phyloP scores from a whole-genome alignment of 2,888 invertebrate genomes.

The Cheilosia soror region DNA sequence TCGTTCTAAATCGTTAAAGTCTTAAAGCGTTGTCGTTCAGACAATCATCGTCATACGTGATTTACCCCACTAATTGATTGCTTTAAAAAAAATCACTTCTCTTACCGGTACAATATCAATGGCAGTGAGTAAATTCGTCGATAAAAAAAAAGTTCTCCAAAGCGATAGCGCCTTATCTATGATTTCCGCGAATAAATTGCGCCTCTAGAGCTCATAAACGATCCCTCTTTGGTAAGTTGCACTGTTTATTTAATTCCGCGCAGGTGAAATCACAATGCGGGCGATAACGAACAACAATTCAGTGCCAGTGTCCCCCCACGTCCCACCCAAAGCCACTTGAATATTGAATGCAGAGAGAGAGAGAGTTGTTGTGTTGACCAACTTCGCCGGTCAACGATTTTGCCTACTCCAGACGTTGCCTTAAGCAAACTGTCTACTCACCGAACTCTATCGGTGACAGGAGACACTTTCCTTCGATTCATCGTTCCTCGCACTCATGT shows the following conservation, averaged over 20 bases:
- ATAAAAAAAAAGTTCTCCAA: slow-evolving; percentile 6
- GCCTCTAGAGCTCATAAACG: slow-evolving; percentile 7
- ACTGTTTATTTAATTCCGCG: not conserved
- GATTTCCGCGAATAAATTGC: slow-evolving; percentile 27
- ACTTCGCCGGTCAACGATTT: slow-evolving; percentile 43
- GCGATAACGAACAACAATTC: slow-evolving; percentile 26
- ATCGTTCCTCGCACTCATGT: slow-evolving; percentile 33
- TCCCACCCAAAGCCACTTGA: not conserved
- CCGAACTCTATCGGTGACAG: slow-evolving; percentile 53
- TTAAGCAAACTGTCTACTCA: slow-evolving; percentile 29
- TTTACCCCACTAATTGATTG: no score
- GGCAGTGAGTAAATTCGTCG: not conserved
- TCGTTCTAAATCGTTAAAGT: not conserved
- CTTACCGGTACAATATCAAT: slow-evolving; percentile 1
- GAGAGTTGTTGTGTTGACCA: slow-evolving; percentile 24
- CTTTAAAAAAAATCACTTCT: not conserved
- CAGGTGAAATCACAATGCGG: not conserved
- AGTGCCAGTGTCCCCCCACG: not conserved
- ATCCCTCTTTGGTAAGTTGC: not conserved
- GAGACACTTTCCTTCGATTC: slow-evolving; percentile 56
- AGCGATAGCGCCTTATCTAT: not conserved
- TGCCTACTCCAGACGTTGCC: slow-evolving; percentile 25
- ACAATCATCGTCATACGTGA: no score
- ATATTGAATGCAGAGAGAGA: not conserved
- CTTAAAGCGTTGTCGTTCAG: no score